Percentiles rank a stretch among this genome's conserved stretches.
Conservation (phyloP, 2,113 vertebrate genomes). For the Syngnathoides biaculeatus region DNA sequence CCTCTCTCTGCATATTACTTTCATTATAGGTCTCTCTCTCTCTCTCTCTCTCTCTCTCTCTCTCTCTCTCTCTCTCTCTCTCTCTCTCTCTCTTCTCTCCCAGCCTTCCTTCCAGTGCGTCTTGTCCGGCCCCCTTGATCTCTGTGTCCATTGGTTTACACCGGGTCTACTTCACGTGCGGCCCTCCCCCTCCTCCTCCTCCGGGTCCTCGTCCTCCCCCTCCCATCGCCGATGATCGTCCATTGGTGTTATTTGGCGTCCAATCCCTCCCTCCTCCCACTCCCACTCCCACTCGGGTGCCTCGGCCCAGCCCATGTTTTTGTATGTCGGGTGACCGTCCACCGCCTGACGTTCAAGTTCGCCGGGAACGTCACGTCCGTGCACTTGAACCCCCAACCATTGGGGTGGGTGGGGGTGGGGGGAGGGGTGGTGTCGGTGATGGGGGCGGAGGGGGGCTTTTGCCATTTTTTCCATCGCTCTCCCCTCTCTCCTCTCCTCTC, state of each 20-base stretch:
- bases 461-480: constrained; percentile 88
- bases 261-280: constrained; percentile 84
- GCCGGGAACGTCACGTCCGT: constrained; percentile 98
- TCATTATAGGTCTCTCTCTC: constrained; percentile 70
- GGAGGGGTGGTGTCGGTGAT: constrained; percentile 70
- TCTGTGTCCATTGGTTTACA: constrained; percentile 85
- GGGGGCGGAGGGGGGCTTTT: constrained; percentile 85
- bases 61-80: constrained; percentile 30
- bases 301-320: constrained; percentile 96
- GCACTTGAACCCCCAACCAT: constrained; percentile 98
- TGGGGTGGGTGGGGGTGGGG: constrained; percentile 82
- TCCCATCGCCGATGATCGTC: constrained; percentile 86
- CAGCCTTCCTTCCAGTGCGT: constrained; percentile 73
- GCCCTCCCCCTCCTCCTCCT: constrained; percentile 53
- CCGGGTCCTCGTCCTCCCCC: constrained; percentile 33
- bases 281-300: constrained; percentile 76
- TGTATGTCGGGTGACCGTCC: constrained; percentile 97
- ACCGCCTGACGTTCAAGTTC: constrained; percentile 99
- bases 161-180: constrained; percentile 89
- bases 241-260: constrained; percentile 91
- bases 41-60: constrained; percentile 36
- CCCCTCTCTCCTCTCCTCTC: constrained; percentile 69
- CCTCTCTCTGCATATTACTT: constrained; percentile 69
- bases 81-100: constrained; percentile 61
- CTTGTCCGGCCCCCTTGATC: constrained; percentile 92